Percentiles rank a stretch among this genome's conserved stretches.
Evolutionary conservation across 2,797 vertebrate species (phyloP).

Genomic region (Hippocampus kuda): DNA sequence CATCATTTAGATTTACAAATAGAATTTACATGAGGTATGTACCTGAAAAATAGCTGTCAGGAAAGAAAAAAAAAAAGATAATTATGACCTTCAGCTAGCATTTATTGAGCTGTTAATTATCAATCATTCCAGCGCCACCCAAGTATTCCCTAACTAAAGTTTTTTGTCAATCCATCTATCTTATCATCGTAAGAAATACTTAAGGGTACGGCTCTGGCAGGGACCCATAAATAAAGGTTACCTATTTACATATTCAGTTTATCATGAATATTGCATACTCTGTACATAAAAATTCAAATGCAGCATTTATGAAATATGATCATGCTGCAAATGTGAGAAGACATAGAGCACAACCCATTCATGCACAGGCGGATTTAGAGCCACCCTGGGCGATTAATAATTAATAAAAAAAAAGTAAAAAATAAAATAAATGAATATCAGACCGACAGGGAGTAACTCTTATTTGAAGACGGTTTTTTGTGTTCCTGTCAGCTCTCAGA

Average conservation of each 20-base stretch:
- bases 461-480: constrained; percentile 14
- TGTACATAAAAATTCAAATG: constrained; percentile 77
- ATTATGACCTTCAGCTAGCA: constrained; percentile 7
- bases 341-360: constrained; percentile 59
- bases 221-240: constrained; percentile 74
- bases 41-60: constrained; percentile 10
- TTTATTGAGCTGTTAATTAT: constrained; percentile 52
- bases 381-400: constrained; percentile 60
- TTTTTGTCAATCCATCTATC: constrained; percentile 67
- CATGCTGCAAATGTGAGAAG: constrained; percentile 67
- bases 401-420: constrained; percentile 37
- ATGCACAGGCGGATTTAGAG: constrained; percentile 56
- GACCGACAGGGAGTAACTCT: constrained; percentile 46
- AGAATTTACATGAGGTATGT: constrained; percentile 26
- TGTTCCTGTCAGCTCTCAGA: constrained; percentile 4
- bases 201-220: constrained; percentile 63
- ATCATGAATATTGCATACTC: constrained; percentile 74
- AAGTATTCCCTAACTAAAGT: constrained; percentile 60
- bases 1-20: constrained; percentile 29
- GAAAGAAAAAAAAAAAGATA: constrained; percentile 44
- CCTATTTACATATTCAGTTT: constrained; percentile 77
- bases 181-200: constrained; percentile 66
- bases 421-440: constrained; percentile 50
- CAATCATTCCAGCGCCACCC: constrained; percentile 54
- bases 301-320: constrained; percentile 76